Evolutionary conservation across 2,888 invertebrate species (phyloP), one percentile per base, ranked within the genome.

Genomic region (Oxyscelio sp.): DNA sequence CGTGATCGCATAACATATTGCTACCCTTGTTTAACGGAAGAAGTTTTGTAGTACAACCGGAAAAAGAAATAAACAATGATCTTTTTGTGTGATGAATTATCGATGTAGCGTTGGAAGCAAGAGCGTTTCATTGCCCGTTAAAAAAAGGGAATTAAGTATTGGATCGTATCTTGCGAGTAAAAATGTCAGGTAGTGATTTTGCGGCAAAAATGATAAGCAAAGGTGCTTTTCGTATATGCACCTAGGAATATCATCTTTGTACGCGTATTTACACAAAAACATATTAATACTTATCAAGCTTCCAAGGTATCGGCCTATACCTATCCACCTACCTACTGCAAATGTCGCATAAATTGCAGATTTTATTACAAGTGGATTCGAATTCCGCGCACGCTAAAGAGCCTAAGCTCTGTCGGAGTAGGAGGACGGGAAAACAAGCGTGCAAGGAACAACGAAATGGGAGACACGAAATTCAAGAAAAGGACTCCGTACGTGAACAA

Each of bases 361-460:
- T 93, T 94, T 94, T 94, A 94, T 94, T 94, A 90, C 93, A 89
- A 89, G 92, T 89, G 92, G 93, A 94, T 94, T 94, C 92, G 92
- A 94, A 94, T 94, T 94, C 94, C 92, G 90, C 89, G 90, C 90
- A 90, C 91, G 90, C 75, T 83, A 77, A 85, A 83, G 63, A 77
- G 80, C 87, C 84, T 88, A 90, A 88, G 89, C 89, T 89, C 88
- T 15, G 83, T 48, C 78, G 56, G 84, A 66, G 73, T 87, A 74
- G 78, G 77, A 80, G 80, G 43, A 65, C 85, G 86, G 82, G 87
- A 86, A 85, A 83, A 78, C 82, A 86, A 70, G 86, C 79, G 83
- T 78, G 80, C 78, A 54, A 52, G 61, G 48, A 78, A 65, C 77
- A 71, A 65, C 70, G 70, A 45, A 83, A 85, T 74, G 79, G 70